phyloP scores from a whole-genome alignment of 2,888 invertebrate species.

The Apamea monoglypha region DNA sequence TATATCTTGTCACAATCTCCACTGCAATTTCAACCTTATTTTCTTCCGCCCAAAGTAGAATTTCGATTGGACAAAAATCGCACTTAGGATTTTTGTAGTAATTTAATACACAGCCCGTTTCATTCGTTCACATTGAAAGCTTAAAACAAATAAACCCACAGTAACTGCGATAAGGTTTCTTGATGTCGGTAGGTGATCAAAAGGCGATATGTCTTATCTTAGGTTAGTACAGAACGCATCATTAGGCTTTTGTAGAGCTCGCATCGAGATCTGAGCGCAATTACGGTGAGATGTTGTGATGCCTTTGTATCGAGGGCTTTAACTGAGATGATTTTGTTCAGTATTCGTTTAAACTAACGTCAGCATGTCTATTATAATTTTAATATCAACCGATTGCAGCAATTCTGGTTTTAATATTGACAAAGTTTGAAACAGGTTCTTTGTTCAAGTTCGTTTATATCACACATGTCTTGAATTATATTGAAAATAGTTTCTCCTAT shows the following conservation, averaged over 20 bases:
- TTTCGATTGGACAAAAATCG: conserved; percentile 27
- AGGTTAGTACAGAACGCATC: conserved; percentile 61
- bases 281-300: conserved; percentile 34
- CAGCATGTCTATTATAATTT: too few species aligned
- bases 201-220: conserved; percentile 78
- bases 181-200: conserved; percentile 84
- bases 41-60: fast-evolving
- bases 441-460: neutral
- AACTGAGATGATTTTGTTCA: conserved; percentile 8
- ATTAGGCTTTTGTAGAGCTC: conserved; percentile 59
- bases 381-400: too few species aligned
- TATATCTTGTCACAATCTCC: conserved; percentile 68
- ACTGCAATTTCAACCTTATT: conserved; percentile 65
- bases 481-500: too few species aligned
- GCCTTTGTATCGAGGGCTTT: conserved; percentile 33
- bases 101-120: conserved; percentile 84
- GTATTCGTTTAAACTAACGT: neutral
- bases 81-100: conserved; percentile 71
- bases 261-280: conserved; percentile 24
- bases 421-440: conserved; percentile 14
- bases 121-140: conserved; percentile 88
- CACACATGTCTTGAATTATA: too few species aligned
- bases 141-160: conserved; percentile 89
- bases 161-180: conserved; percentile 84
- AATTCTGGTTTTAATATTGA: conserved; percentile 15